A percentile compares a stretch with the other conserved stretches of the same genome.
Conservation (phyloP, 1,140 invertebrate species). For the Pollicipes pollicipes region DNA sequence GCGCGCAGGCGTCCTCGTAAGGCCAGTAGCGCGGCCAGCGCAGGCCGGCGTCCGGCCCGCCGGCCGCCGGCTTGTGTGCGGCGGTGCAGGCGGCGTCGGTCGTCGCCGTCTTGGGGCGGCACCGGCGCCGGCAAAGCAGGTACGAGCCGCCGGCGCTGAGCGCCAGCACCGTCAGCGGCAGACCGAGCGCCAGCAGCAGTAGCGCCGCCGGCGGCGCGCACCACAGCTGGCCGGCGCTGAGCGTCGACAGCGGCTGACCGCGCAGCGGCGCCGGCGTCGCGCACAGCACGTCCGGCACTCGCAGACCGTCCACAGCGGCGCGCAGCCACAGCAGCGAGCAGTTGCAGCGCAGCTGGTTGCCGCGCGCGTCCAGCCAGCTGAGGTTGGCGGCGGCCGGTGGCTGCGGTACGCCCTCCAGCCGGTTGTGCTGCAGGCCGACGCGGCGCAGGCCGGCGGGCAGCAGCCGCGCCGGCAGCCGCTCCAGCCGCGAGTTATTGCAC, state of each 20-base stretch:
- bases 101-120: not conserved
- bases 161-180: not conserved
- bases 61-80: not conserved
- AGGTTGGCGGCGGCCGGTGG: not conserved
- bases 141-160: not conserved
- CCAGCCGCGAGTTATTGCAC: not conserved
- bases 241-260: not conserved
- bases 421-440: not conserved
- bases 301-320: not conserved
- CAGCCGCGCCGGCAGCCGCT: not conserved
- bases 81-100: too few species aligned
- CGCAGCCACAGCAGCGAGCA: not conserved
- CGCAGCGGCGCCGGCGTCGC: not conserved
- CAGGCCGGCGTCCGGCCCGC: too few species aligned
- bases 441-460: not conserved
- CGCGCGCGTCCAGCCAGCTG: not conserved
- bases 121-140: not conserved
- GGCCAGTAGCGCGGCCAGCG: not conserved
- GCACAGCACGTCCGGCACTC: not conserved
- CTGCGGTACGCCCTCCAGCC: not conserved
- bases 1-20: not conserved
- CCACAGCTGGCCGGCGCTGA: not conserved
- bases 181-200: not conserved
- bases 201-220: not conserved
- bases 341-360: not conserved